These are phyloP conservation scores for Trichomycterus rosablanca DNA, from an alignment of 2,113 vertebrate species.

Conservation along the genomic window DNA sequence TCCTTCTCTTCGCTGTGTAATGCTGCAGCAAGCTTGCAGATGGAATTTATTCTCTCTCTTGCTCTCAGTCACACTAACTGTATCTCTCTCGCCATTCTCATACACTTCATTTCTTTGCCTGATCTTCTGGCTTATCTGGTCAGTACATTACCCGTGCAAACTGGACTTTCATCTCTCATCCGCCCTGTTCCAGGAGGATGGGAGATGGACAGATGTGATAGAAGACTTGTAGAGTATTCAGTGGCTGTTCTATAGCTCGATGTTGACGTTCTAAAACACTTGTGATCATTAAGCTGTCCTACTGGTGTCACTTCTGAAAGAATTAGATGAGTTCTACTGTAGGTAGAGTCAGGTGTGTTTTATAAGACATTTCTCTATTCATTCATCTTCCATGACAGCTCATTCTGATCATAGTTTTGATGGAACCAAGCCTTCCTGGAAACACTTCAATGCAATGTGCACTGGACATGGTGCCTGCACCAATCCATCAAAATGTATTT, in stretches of 20 bases:
- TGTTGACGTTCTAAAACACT: constrained; percentile 18
- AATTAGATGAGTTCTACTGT: no score
- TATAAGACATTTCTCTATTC: no score
- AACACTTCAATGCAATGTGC: no score
- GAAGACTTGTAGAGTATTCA: constrained; percentile 13
- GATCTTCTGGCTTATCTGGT: constrained; percentile 29
- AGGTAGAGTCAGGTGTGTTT: no score
- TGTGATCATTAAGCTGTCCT: constrained; percentile 26
- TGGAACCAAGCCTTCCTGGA: no score
- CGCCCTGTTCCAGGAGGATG: constrained; percentile 24
- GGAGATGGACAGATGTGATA: constrained; percentile 34
- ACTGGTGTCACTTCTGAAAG: constrained; percentile 9
- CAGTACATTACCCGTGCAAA: constrained; percentile 12
- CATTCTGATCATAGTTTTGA: no score
- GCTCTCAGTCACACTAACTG: not conserved
- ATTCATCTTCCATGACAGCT: no score
- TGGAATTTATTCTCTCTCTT: constrained; percentile 35
- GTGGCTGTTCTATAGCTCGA: constrained; percentile 6
- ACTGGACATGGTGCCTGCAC: no score
- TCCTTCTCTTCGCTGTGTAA: constrained; percentile 31
- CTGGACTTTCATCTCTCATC: constrained; percentile 33
- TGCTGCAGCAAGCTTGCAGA: constrained; percentile 36
- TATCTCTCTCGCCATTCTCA: constrained; percentile 2
- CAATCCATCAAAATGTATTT: no score
- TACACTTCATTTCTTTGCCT: constrained; percentile 22